A percentile compares a stretch with the other conserved stretches of the same genome.
Evolutionary conservation across 2,797 vertebrate genomes (phyloP).

Genomic region (Pteropus rufus): DNA sequence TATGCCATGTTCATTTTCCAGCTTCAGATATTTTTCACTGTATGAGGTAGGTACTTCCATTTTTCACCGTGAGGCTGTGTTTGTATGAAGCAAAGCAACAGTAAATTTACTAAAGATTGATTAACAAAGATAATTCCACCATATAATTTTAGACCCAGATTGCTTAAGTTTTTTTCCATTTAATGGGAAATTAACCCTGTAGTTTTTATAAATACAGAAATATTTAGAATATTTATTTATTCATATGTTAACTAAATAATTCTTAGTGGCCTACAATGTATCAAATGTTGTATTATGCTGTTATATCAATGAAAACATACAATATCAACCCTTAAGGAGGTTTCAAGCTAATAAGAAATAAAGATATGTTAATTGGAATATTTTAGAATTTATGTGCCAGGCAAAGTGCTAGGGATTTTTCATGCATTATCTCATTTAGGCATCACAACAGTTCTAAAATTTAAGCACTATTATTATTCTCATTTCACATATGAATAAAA

Average conservation of each 20-base stretch:
- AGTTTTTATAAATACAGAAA: background rate
- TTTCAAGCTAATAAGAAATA: background rate
- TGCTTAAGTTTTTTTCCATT: background rate
- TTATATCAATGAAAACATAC: background rate
- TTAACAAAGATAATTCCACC: background rate
- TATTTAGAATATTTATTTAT: background rate
- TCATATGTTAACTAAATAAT: background rate
- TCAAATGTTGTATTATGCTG: background rate
- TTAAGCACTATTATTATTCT: background rate
- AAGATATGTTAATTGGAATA: background rate
- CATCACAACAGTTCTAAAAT: background rate
- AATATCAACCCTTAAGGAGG: background rate
- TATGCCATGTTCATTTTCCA: background rate
- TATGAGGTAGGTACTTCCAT: background rate
- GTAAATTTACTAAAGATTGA: background rate
- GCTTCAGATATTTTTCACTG: background rate
- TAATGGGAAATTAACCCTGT: background rate
- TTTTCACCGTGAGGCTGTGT: background rate
- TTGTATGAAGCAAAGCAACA: background rate
- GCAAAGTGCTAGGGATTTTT: background rate
- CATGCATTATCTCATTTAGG: background rate
- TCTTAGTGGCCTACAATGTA: background rate
- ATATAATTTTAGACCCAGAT: background rate
- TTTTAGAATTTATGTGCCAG: background rate
- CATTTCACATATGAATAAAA: background rate